phyloP scores from a whole-genome alignment of 2,888 invertebrate genomes.

The Tryphoninae sp. region DNA sequence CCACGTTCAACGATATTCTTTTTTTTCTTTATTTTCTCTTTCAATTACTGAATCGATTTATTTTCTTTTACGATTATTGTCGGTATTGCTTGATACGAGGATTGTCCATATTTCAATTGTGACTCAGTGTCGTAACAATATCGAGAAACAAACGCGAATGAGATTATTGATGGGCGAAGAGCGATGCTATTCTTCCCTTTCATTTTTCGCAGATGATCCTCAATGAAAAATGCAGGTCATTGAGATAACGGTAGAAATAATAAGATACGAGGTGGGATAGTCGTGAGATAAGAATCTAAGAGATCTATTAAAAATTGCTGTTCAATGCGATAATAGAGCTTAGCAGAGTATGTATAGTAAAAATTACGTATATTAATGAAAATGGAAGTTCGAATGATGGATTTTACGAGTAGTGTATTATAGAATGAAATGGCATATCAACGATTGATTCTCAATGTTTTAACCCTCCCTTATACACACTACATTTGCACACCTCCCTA shows the following conservation, averaged over 20 bases:
- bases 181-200: not conserved
- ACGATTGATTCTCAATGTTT: conserved; percentile 32
- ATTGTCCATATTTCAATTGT: conserved; percentile 73
- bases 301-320: conserved; percentile 50
- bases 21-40: conserved; percentile 52
- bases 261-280: conserved; percentile 24
- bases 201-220: not conserved
- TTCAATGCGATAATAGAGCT: conserved; percentile 46
- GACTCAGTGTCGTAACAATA: conserved; percentile 49
- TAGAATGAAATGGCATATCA: conserved; percentile 47
- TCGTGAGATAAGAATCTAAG: conserved; percentile 36
- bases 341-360: conserved; percentile 33
- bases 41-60: conserved; percentile 67
- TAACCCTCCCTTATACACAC: not conserved
- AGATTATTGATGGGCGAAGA: not conserved
- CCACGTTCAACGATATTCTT: conserved; percentile 62
- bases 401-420: conserved; percentile 22
- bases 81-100: conserved; percentile 78
- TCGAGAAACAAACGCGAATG: conserved; percentile 24
- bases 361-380: conserved; percentile 20
- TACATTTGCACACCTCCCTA: no score
- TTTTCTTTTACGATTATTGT: conserved; percentile 77
- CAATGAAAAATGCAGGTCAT: not conserved
- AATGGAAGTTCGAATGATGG: conserved; percentile 49
- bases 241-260: not conserved